These are phyloP conservation scores for Mythimna loreyi DNA, from an alignment of 2,888 invertebrate species.

Conservation along the genomic window DNA sequence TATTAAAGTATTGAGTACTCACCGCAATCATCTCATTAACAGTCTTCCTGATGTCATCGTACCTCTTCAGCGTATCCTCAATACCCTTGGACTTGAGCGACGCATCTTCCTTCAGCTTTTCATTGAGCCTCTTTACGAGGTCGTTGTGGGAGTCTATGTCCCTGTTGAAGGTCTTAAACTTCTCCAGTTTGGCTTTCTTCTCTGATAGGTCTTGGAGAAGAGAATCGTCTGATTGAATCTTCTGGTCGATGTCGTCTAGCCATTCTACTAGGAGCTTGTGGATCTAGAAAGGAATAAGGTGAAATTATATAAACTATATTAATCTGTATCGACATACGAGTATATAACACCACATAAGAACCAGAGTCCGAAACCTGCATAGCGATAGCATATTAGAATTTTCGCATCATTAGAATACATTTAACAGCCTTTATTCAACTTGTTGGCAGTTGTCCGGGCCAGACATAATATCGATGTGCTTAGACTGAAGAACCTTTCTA, in stretches of 20 bases:
- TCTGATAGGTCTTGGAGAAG: slow-evolving; percentile 96
- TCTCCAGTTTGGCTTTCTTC: slow-evolving; percentile 97
- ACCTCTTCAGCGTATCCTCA: slow-evolving; percentile 93
- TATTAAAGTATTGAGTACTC: slow-evolving; percentile 72
- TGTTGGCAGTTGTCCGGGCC: no score
- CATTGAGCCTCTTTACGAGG: slow-evolving; percentile 94
- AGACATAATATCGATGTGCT: no score
- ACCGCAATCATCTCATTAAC: slow-evolving; percentile 92
- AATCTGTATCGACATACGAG: no score
- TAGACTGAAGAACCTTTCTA: no score
- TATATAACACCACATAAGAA: no score
- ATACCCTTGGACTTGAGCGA: slow-evolving; percentile 93
- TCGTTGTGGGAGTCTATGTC: slow-evolving; percentile 96
- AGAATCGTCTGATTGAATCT: slow-evolving; percentile 94
- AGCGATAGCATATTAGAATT: no score
- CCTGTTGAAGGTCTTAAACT: slow-evolving; percentile 95
- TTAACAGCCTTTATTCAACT: no score
- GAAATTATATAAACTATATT: no score
- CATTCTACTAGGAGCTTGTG: slow-evolving; percentile 96
- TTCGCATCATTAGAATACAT: no score
- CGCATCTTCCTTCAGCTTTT: slow-evolving; percentile 93
- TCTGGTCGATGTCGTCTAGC: slow-evolving; percentile 96
- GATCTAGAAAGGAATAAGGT: slow-evolving; percentile 73
- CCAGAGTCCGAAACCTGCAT: no score
- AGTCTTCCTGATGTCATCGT: slow-evolving; percentile 92